Evolutionary conservation across 2,113 vertebrate species (phyloP).

Genomic region (Hemicordylus capensis): DNA sequence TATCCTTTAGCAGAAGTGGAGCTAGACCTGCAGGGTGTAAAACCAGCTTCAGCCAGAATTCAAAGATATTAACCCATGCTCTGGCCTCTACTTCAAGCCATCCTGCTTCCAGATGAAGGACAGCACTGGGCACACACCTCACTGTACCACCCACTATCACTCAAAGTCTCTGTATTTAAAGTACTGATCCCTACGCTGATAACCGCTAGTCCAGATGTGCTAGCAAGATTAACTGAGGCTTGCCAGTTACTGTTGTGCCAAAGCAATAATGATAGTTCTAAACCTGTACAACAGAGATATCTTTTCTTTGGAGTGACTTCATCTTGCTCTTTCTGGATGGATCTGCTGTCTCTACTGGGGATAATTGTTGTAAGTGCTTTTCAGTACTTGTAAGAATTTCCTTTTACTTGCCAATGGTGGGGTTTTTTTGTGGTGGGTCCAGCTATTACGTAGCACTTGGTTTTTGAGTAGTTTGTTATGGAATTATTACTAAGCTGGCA

Average conservation of each 20-base stretch:
- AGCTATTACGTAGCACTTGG: background rate
- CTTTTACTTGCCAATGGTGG: background rate
- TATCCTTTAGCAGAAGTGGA: too few species aligned
- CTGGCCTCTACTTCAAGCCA: too few species aligned
- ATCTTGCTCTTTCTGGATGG: background rate
- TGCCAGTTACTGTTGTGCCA: background rate
- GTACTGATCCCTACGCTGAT: background rate
- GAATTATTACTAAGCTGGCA: background rate
- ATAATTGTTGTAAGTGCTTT: background rate
- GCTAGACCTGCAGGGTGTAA: too few species aligned
- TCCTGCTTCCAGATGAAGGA: too few species aligned
- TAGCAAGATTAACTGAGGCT: background rate
- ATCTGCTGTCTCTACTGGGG: background rate
- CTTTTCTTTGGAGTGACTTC: background rate
- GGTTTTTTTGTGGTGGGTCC: background rate
- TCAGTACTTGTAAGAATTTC: background rate
- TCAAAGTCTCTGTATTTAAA: background rate
- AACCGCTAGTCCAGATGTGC: too few species aligned
- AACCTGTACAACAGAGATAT: background rate
- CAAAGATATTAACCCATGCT: too few species aligned
- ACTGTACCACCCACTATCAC: too few species aligned
- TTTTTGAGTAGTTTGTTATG: background rate
- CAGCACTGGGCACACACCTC: too few species aligned
- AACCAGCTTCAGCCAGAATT: too few species aligned
- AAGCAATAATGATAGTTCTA: background rate